These are phyloP conservation scores for Drosophila koepferae DNA, from an alignment of 2,888 invertebrate species.

Conservation along the genomic window DNA sequence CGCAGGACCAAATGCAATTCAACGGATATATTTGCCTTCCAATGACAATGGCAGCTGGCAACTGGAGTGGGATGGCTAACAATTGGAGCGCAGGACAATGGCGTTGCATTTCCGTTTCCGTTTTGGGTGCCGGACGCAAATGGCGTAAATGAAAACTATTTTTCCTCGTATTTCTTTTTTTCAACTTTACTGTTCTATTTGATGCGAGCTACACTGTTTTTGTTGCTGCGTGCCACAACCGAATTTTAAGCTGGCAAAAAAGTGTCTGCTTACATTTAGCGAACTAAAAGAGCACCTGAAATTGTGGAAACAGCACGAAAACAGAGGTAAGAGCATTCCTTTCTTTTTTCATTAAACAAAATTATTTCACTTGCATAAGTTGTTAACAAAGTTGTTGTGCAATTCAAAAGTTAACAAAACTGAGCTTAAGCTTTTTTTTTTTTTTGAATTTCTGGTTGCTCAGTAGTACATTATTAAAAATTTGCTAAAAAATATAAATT, in stretches of 20 bases:
- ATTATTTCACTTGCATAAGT: neutral
- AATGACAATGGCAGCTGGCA: conserved; percentile 36
- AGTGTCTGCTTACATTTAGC: conserved; percentile 23
- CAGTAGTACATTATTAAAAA: too few relatives aligned
- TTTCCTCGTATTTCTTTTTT: conserved; percentile 13
- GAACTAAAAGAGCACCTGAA: conserved; percentile 8
- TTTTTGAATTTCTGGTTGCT: neutral
- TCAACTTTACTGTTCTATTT: conserved; percentile 27
- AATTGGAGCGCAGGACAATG: conserved; percentile 56
- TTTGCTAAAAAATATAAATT: neutral
- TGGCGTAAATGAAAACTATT: conserved; percentile 72
- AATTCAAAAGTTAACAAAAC: neutral
- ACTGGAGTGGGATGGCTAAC: conserved; percentile 18
- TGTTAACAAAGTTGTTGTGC: neutral
- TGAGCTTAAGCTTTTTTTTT: neutral
- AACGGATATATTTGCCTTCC: conserved; percentile 68
- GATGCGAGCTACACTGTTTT: conserved; percentile 36
- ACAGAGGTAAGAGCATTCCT: neutral
- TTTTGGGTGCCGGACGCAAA: conserved; percentile 57
- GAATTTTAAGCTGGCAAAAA: conserved; percentile 54
- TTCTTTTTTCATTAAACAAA: neutral
- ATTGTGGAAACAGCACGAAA: conserved; percentile 10
- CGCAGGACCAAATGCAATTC: conserved; percentile 45
- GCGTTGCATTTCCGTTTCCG: conserved; percentile 76
- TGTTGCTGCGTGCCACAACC: conserved; percentile 26